Conservation (phyloP, 2,888 invertebrate genomes). For the Bhutanitis thaidina region DNA sequence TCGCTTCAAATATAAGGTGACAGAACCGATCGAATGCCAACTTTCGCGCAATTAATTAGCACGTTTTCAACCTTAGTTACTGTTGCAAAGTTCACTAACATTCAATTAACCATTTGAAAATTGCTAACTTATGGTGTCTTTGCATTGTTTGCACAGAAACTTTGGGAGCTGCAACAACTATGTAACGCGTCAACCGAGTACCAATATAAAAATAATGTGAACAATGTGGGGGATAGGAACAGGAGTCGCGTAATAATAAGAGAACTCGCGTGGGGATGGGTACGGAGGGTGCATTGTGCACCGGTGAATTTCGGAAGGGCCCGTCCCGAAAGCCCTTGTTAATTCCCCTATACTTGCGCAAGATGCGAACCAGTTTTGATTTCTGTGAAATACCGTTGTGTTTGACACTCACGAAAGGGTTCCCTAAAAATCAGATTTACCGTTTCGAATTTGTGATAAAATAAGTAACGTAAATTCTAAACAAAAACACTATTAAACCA, state of each 20-base stretch:
- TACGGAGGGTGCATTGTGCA: conserved; percentile 79
- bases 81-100: conserved; percentile 23
- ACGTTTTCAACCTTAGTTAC: conserved; percentile 33
- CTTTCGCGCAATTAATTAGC: conserved; percentile 54
- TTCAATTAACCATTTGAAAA: not conserved
- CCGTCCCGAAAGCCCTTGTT: conserved; percentile 70
- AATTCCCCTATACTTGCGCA: conserved; percentile 76
- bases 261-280: conserved; percentile 76
- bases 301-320: conserved; percentile 78
- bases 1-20: conserved; percentile 77
- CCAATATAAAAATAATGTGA: conserved; percentile 70
- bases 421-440: conserved; percentile 4
- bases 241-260: conserved; percentile 76
- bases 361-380: conserved; percentile 78
- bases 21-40: conserved; percentile 57
- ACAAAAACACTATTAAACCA: too few species aligned
- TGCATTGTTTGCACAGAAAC: not conserved
- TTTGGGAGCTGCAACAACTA: conserved; percentile 29
- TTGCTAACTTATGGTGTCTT: not conserved
- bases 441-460: too few species aligned
- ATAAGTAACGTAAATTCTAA: too few species aligned
- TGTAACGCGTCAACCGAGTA: conserved; percentile 66
- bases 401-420: conserved; percentile 52
- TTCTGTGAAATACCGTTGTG: conserved; percentile 64
- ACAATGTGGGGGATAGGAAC: conserved; percentile 76